Evolutionary conservation across 2,113 vertebrate genomes (phyloP).

Genomic region (Microtus richardsoni): DNA sequence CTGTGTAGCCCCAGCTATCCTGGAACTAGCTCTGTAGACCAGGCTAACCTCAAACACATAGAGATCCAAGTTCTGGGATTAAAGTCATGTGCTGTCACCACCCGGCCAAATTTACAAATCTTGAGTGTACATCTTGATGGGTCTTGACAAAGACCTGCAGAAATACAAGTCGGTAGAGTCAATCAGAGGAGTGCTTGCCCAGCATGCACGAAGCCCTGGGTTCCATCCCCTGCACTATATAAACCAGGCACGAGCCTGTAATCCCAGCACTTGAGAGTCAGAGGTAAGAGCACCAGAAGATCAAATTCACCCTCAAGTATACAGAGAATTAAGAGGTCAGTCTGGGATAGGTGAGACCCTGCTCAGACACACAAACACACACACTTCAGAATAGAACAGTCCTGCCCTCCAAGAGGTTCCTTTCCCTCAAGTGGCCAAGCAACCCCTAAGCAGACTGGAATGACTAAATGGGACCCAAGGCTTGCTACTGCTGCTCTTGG

Average conservation of each 20-base stretch:
- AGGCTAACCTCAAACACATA: not conserved
- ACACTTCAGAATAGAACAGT: not conserved
- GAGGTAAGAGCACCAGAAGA: not conserved
- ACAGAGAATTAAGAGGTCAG: not conserved
- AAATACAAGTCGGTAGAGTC: not conserved
- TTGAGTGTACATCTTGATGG: not conserved
- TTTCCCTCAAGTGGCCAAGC: not conserved
- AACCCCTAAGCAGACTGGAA: not conserved
- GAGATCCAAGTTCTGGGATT: not conserved
- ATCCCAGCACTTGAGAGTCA: too few species aligned
- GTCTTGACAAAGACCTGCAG: not conserved
- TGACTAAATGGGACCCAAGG: not conserved
- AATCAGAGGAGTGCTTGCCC: not conserved
- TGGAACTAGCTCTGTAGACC: not conserved
- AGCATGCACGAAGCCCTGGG: not conserved
- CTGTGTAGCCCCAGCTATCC: not conserved
- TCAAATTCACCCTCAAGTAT: not conserved
- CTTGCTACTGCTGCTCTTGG: not conserved
- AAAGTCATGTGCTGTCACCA: not conserved
- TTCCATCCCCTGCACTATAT: not conserved
- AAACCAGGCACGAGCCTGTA: not conserved
- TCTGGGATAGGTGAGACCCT: not conserved
- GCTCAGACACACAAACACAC: not conserved
- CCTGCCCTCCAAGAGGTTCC: not conserved
- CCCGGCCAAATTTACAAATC: not conserved